Evolutionary conservation across 2,113 vertebrate genomes (phyloP).

Genomic region (Labeo catla): DNA sequence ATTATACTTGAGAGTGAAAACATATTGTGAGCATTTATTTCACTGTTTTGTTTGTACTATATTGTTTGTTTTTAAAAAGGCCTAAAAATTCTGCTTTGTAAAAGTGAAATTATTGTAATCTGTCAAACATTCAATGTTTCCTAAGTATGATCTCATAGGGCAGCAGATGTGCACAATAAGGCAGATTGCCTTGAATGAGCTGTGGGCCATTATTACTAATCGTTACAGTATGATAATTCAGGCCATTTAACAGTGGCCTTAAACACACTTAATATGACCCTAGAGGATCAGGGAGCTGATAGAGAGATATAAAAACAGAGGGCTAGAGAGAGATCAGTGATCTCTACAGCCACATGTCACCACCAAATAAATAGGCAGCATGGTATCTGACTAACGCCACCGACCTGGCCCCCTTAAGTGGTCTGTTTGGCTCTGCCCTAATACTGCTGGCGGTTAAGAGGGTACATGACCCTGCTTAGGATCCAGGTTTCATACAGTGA

Average conservation of each 20-base stretch:
- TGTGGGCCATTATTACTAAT: constrained; percentile 52
- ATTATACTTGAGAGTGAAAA: neutral
- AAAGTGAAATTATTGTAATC: neutral
- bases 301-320: constrained; percentile 28
- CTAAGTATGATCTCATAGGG: neutral
- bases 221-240: constrained; percentile 48
- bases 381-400: constrained; percentile 43
- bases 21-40: neutral
- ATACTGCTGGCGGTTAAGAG: constrained; percentile 23
- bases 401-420: constrained; percentile 4
- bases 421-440: constrained; percentile 31
- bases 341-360: constrained; percentile 39
- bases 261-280: constrained; percentile 55
- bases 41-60: neutral
- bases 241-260: constrained; percentile 49
- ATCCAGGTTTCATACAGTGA: constrained; percentile 5
- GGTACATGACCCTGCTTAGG: constrained; percentile 13
- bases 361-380: constrained; percentile 48
- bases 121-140: neutral
- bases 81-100: neutral
- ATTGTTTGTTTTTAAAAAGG: neutral
- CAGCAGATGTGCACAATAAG: constrained; percentile 11
- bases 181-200: constrained; percentile 45
- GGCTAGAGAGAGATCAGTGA: constrained; percentile 29
- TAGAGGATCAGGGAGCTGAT: constrained; percentile 37